A percentile compares a stretch with the other conserved stretches of the same genome.
phyloP scores from a whole-genome alignment of 2,113 vertebrate species.

The Perca fluviatilis region DNA sequence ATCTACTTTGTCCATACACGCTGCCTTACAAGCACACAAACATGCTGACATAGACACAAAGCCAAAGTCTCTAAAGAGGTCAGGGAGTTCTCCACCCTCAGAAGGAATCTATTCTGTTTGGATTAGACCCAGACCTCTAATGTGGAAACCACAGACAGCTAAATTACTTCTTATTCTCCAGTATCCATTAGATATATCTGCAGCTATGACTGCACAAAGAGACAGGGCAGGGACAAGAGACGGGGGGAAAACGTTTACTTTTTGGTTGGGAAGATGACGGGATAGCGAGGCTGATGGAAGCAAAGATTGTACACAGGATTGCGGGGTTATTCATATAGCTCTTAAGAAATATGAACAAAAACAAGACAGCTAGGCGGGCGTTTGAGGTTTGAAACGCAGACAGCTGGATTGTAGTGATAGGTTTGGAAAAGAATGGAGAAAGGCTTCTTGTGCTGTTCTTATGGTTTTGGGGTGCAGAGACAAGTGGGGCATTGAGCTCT shows the following conservation, averaged over 20 bases:
- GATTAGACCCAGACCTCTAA: constrained; percentile 62
- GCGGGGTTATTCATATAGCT: neutral
- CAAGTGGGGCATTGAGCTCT: constrained; percentile 74
- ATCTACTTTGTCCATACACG: constrained; percentile 56
- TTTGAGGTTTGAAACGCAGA: neutral
- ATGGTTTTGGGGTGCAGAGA: constrained; percentile 58
- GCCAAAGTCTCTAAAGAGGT: constrained; percentile 47
- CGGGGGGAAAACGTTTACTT: neutral
- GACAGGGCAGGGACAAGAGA: constrained; percentile 3
- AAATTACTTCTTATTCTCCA: constrained; percentile 54
- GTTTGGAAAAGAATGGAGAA: constrained; percentile 61
- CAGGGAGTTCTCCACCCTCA: constrained; percentile 67
- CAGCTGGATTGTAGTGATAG: constrained; percentile 46
- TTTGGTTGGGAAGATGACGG: neutral
- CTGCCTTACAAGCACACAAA: constrained; percentile 51
- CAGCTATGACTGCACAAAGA: neutral
- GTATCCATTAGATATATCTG: constrained; percentile 36
- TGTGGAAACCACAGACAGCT: constrained; percentile 70
- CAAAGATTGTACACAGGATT: neutral
- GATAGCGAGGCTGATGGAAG: neutral
- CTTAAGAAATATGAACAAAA: constrained; percentile 24
- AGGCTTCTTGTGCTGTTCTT: constrained; percentile 61
- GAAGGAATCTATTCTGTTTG: constrained; percentile 70
- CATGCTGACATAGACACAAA: constrained; percentile 62
- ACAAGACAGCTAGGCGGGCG: neutral